Base-by-base conservation (phyloP, 2,797 vertebrate species). In the Poeciliopsis infans region DNA sequence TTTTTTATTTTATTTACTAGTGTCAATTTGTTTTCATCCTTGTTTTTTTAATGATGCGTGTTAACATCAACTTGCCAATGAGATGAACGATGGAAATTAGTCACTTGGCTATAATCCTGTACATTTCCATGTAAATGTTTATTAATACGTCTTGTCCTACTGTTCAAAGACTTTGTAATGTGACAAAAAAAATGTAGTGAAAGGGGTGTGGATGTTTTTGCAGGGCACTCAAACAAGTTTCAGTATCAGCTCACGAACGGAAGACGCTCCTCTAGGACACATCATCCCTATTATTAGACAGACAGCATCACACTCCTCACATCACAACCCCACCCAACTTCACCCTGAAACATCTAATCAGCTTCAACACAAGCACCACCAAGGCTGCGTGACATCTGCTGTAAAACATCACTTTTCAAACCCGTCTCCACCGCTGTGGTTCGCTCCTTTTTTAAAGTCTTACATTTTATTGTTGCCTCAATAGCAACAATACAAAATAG, bases 201-300 rank as follows among this genome's bases (percentile, higher is more conserved):
- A 66, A 66, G 18, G 18, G 18, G 20, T 36, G 18, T 66, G 28
- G 20, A 66, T 39, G 39, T 66, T 20, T 39, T 20, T 66, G 33
- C 16, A 39, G 47, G 28, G 10, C 43, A 43, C n/a, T 25, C 2
- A 28, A 1, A 20, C 23, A 33, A 5, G n/a, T 53, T 31, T 53
- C 28, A n/a, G 23, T n/a, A 20, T 41, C 28, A 13, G 6, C 51
- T 10, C 36, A 69, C 39, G 43, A 69, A 43, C 6, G 23, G 11
- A 69, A 12, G 13, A 78, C n/a, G 55, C 55, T 53, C 47, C n/a
- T 61, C 16, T 20, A 49, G 43, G 23, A 51, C 59, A 57, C 43
- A 57, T 73, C 41, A 69, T 46, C 57, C 61, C 72, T 79, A 75
- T 79, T 75, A 69, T 69, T 79, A 75, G 39, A 71, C 41, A 70